Evolutionary conservation across 2,888 invertebrate species (phyloP).

Genomic region (Balanococcus diminutus): DNA sequence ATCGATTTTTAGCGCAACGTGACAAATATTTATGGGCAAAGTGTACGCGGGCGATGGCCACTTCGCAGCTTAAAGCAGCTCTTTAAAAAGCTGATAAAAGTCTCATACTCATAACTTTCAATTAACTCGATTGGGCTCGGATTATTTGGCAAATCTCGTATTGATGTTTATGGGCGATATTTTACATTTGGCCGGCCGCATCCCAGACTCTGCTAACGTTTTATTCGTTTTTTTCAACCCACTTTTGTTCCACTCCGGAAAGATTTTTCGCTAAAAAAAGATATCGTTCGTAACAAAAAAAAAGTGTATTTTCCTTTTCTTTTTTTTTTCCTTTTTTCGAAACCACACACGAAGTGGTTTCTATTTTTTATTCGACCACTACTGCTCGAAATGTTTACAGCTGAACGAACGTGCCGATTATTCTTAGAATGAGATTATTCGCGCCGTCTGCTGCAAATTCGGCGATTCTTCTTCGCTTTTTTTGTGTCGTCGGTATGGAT

Average conservation of each 20-base stretch:
- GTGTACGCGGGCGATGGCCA: neutral
- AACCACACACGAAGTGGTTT: too few species aligned
- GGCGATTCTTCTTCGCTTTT: neutral
- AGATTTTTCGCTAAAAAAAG: neutral
- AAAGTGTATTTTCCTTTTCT: too few species aligned
- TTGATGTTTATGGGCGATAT: constrained; percentile 19
- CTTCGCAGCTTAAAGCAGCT: neutral
- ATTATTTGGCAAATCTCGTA: constrained; percentile 25
- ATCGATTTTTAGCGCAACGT: constrained; percentile 30
- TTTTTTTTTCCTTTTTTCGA: neutral
- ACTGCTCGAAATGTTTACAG: constrained; percentile 1
- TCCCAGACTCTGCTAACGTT: neutral
- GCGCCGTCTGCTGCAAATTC: neutral
- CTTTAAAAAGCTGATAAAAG: constrained; percentile 36
- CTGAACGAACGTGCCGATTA: constrained; percentile 38
- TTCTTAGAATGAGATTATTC: constrained; percentile 18
- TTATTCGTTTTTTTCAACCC: neutral
- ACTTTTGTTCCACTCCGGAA: neutral
- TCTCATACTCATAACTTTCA: constrained; percentile 25
- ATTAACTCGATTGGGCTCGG: constrained; percentile 9
- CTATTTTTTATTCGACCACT: neutral
- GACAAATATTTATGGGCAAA: constrained; percentile 38
- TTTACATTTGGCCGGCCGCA: neutral
- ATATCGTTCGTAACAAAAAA: neutral
- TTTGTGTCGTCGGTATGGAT: neutral